phyloP scores from a whole-genome alignment of 2,888 invertebrate genomes.

The Andrena dorsata region DNA sequence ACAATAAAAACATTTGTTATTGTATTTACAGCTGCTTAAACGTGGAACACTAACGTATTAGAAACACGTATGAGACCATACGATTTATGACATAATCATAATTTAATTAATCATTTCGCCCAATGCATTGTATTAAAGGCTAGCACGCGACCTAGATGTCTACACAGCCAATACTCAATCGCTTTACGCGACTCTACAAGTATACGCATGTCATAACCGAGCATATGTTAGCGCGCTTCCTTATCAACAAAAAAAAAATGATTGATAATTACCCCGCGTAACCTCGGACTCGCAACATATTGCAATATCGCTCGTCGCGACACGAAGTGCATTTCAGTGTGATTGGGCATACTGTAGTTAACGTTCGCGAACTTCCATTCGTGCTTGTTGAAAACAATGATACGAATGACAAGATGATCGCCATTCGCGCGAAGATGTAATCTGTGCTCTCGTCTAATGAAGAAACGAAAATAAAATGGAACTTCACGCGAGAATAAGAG shows the following conservation, averaged over 20 bases:
- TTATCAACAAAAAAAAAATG: conserved; percentile 36
- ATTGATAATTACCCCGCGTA: conserved; percentile 4
- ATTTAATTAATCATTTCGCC: no score
- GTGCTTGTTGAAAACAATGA: conserved; percentile 2
- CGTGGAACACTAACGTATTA: no score
- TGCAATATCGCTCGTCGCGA: not conserved
- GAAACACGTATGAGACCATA: no score
- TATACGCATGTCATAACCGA: conserved; percentile 21
- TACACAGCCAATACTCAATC: conserved; percentile 11
- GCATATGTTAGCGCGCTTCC: conserved; percentile 28
- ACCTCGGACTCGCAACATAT: not conserved
- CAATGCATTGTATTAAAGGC: not conserved
- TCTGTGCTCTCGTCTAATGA: not conserved
- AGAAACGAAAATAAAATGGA: conserved; percentile 23
- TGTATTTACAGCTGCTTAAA: no score
- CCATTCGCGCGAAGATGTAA: conserved; percentile 21
- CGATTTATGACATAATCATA: no score
- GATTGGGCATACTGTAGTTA: not conserved
- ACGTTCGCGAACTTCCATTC: not conserved
- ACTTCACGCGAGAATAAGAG: conserved; percentile 3
- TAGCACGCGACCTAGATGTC: not conserved
- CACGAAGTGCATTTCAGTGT: not conserved
- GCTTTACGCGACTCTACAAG: not conserved
- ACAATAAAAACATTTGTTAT: no score
- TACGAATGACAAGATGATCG: not conserved